Evolutionary conservation across 2,113 vertebrate genomes (phyloP), one percentile per base, ranked within the genome.

Genomic region (Dendrocopos noguchii): DNA sequence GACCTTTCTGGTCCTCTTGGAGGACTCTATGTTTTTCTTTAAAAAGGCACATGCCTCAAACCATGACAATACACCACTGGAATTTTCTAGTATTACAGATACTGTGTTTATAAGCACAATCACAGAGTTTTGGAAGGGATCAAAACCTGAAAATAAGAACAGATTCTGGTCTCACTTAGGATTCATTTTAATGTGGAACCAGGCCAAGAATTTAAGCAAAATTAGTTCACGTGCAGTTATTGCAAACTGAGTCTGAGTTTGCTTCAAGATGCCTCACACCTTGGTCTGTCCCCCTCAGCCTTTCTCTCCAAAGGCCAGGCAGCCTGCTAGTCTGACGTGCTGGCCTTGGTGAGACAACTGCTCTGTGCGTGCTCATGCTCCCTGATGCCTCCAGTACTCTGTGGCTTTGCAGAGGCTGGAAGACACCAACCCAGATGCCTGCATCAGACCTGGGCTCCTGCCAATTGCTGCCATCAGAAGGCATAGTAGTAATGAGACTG

Each of bases 301-400:
- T 70, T 71, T 19, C 8, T 33, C 29, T 50, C 53, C 33, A 20
- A 1, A 5, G 8, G 27, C n/a, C 24, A 55, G 70, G 47, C 25
- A 47, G 25, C 12, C 8, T 17, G 19, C 9, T 52, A 16, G 15
- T 15, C 27, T 24, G 25, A 5, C 63, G 28, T 18, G n/a, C 29
- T 88, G 39, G 15, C 29, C 47, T 64, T 27, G 31, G 28, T 15
- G 31, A 20, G 5, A 10, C 0, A 2, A 20, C 3, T 64, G 21
- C 12, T 34, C 5, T 8, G 2, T 31, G 31, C 0, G 2, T 8
- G 3, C 47, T 72, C 4, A 8, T 28, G 5, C 11, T 75, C 18
- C 16, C 22, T 18, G 4, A 16, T 55, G 22, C 16, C 34, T 34
- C 1, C 0, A 65, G 47, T 50, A 24, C n/a, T 76, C 34, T 46